Percentiles rank a stretch among this genome's conserved stretches.
Conservation (phyloP, 2,113 vertebrate genomes). For the Pantherophis guttatus region DNA sequence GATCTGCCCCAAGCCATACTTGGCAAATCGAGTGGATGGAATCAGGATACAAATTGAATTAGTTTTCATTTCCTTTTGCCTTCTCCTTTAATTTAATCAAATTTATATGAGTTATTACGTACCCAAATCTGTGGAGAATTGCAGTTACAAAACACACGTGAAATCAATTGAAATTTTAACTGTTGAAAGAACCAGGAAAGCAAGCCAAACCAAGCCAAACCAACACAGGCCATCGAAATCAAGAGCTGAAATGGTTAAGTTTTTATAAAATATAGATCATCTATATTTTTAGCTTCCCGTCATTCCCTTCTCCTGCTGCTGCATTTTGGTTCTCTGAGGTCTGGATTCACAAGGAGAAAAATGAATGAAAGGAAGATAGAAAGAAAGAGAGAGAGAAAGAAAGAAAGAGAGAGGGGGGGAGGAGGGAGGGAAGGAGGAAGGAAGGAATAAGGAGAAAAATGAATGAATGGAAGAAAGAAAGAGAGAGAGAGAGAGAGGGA, state of each 20-base stretch:
- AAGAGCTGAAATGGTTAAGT: background rate
- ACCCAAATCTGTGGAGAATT: background rate
- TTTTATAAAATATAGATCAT: background rate
- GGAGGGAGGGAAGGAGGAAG: no score
- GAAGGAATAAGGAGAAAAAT: no score
- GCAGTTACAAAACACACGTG: background rate
- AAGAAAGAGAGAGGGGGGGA: no score
- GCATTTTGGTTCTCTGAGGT: background rate
- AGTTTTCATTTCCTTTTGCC: background rate
- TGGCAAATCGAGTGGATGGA: background rate
- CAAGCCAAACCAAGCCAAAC: background rate
- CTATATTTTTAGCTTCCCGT: background rate
- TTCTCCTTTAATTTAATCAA: background rate
- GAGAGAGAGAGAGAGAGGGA: rapidly evolving
- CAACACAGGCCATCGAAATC: background rate
- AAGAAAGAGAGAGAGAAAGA: no score
- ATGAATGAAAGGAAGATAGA: no score
- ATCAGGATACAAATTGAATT: background rate
- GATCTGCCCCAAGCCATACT: background rate
- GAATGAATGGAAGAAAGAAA: no score
- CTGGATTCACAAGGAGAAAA: no score
- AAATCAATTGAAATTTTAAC: background rate
- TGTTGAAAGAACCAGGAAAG: background rate
- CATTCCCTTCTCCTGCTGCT: background rate
- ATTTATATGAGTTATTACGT: background rate